Evolutionary conservation across 2,797 vertebrate species (phyloP), one percentile per base, ranked within the genome.

Genomic region (Hirundo rustica): DNA sequence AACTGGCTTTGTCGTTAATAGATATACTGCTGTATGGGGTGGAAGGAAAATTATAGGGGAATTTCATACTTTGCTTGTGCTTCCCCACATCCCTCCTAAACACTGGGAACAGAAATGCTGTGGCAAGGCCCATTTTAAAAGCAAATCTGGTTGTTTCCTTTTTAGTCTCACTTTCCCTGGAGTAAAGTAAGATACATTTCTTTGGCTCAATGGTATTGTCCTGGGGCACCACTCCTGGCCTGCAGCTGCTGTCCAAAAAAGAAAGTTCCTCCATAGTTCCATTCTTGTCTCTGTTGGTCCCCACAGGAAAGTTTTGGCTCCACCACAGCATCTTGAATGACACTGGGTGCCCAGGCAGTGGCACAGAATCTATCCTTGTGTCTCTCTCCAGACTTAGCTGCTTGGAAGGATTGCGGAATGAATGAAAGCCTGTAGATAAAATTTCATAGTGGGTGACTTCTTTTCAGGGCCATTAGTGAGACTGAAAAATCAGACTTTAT

Each of bases 401-500:
- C 36, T 75, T 8, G 2, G 53, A 86, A 60, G 72, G 62, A 67
- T 48, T 0, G 0, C 53, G 42, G 45, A 62, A 88, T 50, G 71
- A 90, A 71, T 86, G 73, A 93, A 90, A 94, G 14, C 38, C 44
- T 47, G 20, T 42, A 92, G 85, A 71, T 82, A 93, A 95, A 95
- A 92, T 93, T 93, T 92, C 42, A 18, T 72, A 62, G 80, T 71
- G 60, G 60, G 40, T 93, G 74, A 79, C 57, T 94, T 61, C 34
- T 91, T 91, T 79, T 74, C 10, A 2, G 91, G 48, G 50, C 79
- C 64, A 86, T 87, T 90, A 92, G 60, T 0, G 5, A 86, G 76
- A 50, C 61, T 79, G 88, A 88, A 93, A 95, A 91, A 86, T 86
- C 94, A 92, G 82, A 72, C 73, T 93, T 96, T 70, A 23, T 93